Evolutionary conservation across 2,797 vertebrate genomes (phyloP).

Genomic region (Varecia variegata): DNA sequence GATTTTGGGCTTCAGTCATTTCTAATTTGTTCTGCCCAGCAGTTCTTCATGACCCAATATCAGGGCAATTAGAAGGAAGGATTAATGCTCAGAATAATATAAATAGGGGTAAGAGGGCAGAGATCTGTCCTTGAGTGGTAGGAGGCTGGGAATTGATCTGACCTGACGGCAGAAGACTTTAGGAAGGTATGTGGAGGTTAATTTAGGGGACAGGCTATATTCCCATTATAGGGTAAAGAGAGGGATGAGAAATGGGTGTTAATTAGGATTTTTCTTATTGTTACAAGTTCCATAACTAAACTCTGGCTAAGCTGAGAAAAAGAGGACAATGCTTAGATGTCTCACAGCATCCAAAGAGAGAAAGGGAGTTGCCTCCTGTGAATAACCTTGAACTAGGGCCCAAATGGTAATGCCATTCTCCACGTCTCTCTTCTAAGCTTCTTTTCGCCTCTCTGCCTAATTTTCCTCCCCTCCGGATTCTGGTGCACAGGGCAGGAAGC

Average conservation of each 20-base stretch:
- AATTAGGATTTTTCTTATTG: neutral
- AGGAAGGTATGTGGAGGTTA: neutral
- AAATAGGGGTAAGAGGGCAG: neutral
- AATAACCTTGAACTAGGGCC: neutral
- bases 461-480: neutral
- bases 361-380: neutral
- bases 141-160: neutral
- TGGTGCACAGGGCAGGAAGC: neutral
- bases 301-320: neutral
- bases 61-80: neutral
- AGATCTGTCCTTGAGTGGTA: neutral
- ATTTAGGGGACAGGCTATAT: neutral
- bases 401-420: neutral
- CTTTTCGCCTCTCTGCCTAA: neutral
- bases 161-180: neutral
- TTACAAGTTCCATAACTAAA: neutral
- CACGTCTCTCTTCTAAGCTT: neutral
- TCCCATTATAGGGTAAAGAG: neutral
- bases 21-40: neutral
- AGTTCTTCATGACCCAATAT: neutral
- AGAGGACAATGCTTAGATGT: neutral
- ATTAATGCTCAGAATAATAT: neutral
- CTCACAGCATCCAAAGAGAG: neutral
- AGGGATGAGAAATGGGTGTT: neutral
- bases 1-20: constrained; percentile 8